Evolutionary conservation across 2,888 invertebrate species (phyloP).

Genomic region (Epistrophe grossulariae): DNA sequence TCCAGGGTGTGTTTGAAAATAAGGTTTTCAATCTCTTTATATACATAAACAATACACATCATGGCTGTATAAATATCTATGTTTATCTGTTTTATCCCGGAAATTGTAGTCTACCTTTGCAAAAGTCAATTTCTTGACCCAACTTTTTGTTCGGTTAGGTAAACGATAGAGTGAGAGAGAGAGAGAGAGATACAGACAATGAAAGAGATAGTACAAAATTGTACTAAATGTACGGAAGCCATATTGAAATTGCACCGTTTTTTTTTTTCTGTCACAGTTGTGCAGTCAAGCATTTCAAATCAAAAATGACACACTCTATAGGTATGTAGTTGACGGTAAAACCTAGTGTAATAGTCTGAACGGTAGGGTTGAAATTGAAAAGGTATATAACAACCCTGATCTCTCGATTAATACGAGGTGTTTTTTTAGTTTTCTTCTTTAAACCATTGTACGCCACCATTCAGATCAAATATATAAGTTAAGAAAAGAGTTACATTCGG

Average conservation of each 20-base stretch:
- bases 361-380: background rate
- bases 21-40: background rate
- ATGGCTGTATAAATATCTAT: background rate
- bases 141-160: background rate
- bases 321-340: background rate
- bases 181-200: background rate
- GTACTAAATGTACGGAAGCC: slow-evolving; percentile 52
- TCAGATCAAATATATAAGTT: too few species aligned
- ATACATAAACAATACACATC: background rate
- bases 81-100: slow-evolving; percentile 42
- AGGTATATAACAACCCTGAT: too few species aligned
- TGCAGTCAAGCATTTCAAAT: slow-evolving; percentile 68
- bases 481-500: too few species aligned
- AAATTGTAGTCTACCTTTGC: slow-evolving; percentile 56
- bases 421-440: too few species aligned
- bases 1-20: background rate
- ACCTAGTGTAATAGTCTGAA: background rate
- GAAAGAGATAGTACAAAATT: slow-evolving; percentile 3
- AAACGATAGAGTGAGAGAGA: background rate
- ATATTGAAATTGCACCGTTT: slow-evolving; percentile 55
- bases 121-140: slow-evolving; percentile 32
- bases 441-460: too few species aligned
- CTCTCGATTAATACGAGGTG: too few species aligned
- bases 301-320: slow-evolving; percentile 59
- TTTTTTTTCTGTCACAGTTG: slow-evolving; percentile 59